These are phyloP conservation scores for Motacilla alba DNA, from an alignment of 2,113 vertebrate species.

Conservation along the genomic window DNA sequence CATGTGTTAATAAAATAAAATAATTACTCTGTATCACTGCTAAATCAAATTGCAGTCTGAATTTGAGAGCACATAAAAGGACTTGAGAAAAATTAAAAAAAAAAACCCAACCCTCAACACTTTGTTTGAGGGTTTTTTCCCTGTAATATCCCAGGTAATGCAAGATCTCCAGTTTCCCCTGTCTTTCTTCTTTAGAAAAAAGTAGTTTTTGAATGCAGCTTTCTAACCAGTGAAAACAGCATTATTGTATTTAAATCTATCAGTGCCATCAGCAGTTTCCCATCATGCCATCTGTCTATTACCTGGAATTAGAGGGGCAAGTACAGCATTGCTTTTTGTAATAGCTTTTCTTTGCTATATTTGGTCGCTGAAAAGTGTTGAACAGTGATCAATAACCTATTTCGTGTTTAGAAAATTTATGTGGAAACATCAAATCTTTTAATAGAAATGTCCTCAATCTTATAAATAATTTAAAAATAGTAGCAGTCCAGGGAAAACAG, in stretches of 20 bases:
- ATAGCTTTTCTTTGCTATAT: neutral
- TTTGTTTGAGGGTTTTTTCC: neutral
- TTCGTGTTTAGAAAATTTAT: neutral
- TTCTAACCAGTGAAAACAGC: neutral
- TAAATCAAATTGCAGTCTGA: neutral
- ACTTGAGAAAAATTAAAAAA: neutral
- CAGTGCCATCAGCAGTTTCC: neutral
- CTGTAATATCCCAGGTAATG: no score
- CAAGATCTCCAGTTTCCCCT: neutral
- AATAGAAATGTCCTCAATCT: neutral
- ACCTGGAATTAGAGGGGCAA: neutral
- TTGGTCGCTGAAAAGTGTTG: neutral
- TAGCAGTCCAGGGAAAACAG: neutral
- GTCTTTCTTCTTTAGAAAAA: neutral
- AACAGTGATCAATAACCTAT: neutral
- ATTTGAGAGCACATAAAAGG: neutral
- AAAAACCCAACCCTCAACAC: neutral
- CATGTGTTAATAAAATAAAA: neutral
- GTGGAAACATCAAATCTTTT: neutral
- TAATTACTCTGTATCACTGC: neutral
- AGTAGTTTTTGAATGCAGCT: neutral
- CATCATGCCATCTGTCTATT: neutral
- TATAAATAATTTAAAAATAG: neutral
- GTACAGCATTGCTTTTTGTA: neutral
- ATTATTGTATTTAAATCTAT: neutral